phyloP scores from a whole-genome alignment of 2,113 vertebrate genomes.

The Thymallus thymallus region DNA sequence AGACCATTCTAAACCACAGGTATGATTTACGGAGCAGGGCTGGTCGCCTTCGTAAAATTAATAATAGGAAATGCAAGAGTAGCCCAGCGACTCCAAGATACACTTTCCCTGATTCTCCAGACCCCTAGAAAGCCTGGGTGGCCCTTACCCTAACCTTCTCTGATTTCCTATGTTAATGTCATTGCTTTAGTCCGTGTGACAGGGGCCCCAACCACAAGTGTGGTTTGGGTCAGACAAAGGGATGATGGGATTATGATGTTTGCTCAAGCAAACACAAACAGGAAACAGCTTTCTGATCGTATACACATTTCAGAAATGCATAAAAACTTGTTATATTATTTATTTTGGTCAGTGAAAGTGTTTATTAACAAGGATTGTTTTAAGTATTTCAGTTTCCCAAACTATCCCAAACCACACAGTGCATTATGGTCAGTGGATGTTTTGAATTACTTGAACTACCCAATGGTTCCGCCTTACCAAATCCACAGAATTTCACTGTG shows the following conservation, averaged over 20 bases:
- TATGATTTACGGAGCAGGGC: conserved; percentile 66
- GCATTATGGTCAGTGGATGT: conserved; percentile 67
- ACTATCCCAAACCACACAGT: conserved; percentile 63
- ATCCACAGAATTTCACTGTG: conserved; percentile 64
- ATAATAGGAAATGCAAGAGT: conserved; percentile 73
- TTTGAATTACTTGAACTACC: conserved; percentile 66
- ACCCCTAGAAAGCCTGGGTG: conserved; percentile 67
- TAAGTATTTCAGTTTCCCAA: conserved; percentile 68
- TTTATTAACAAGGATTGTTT: conserved; percentile 62
- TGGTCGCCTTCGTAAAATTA: conserved; percentile 59
- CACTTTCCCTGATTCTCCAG: conserved; percentile 55
- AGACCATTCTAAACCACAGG: conserved; percentile 65
- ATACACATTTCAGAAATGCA: conserved; percentile 12
- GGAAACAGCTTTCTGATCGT: conserved; percentile 17
- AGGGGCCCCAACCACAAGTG: conserved; percentile 56
- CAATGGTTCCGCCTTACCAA: conserved; percentile 67
- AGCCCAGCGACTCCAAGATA: conserved; percentile 70
- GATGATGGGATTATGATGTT: conserved; percentile 5
- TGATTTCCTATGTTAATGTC: conserved; percentile 74
- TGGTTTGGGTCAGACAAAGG: conserved; percentile 63
- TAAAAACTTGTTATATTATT: neutral
- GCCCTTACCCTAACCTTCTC: conserved; percentile 67
- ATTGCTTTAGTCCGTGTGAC: conserved; percentile 64
- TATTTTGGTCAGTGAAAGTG: conserved; percentile 40
- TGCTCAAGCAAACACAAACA: conserved; percentile 33